Evolutionary conservation across 1,140 invertebrate species (phyloP).

Genomic region (Orius insidiosus): DNA sequence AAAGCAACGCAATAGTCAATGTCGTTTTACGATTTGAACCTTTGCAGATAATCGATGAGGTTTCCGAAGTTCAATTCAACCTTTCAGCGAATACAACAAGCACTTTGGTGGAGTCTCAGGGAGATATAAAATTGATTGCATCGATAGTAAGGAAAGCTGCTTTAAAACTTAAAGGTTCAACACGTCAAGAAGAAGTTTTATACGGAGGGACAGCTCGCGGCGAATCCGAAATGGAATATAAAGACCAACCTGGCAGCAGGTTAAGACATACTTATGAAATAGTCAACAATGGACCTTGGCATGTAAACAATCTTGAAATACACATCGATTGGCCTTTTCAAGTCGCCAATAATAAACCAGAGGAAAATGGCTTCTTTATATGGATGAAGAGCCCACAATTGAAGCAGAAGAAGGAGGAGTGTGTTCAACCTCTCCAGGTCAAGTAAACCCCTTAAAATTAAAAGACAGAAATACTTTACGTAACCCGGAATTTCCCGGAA

Average conservation of each 20-base stretch:
- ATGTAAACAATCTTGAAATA: constrained; percentile 58
- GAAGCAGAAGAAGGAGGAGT: constrained; percentile 42
- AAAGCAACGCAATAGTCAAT: constrained; percentile 34
- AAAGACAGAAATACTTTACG: constrained; percentile 25
- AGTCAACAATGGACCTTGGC: constrained; percentile 75
- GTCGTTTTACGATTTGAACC: constrained; percentile 66
- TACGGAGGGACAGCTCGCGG: constrained; percentile 71
- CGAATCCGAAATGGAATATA: constrained; percentile 60
- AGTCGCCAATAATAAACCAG: constrained; percentile 55
- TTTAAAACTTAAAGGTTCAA: constrained; percentile 60
- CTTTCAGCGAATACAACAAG: constrained; percentile 80
- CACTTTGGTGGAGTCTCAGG: constrained; percentile 39
- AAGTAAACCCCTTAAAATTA: constrained; percentile 52
- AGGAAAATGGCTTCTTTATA: constrained; percentile 81
- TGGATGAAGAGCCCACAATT: constrained; percentile 59
- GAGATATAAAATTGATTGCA: constrained; percentile 36
- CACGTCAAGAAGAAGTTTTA: constrained; percentile 57
- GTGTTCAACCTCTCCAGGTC: constrained; percentile 35
- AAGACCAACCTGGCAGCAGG: constrained; percentile 70
- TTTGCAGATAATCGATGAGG: constrained; percentile 46
- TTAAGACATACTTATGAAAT: constrained; percentile 74
- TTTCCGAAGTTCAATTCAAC: constrained; percentile 46
- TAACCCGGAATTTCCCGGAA: not conserved
- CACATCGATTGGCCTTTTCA: constrained; percentile 78
- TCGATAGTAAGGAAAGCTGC: constrained; percentile 66